Percentiles rank a stretch among this genome's conserved stretches.
Conservation (phyloP, 2,113 vertebrate species). For the Neolamprologus variostigma region DNA sequence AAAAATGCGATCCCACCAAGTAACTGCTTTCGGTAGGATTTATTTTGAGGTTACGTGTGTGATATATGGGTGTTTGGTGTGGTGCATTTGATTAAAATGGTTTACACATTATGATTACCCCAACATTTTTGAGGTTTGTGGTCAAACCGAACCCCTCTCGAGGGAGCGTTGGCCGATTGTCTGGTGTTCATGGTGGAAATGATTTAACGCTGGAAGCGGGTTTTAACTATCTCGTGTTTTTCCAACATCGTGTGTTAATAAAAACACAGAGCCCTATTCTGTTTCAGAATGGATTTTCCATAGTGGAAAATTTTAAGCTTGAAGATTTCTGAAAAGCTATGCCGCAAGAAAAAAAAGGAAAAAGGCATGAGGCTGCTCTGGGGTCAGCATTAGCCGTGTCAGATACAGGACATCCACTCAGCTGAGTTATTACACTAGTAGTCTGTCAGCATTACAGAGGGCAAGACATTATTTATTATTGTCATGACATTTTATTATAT, state of each 20-base stretch:
- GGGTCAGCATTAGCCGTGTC: not conserved
- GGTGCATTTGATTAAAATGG: slow-evolving; percentile 28
- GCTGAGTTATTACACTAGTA: not conserved
- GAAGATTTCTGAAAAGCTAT: not conserved
- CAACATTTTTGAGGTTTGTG: slow-evolving; percentile 37
- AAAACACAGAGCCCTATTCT: not conserved
- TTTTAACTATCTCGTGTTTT: not conserved
- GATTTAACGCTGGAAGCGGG: slow-evolving; percentile 2
- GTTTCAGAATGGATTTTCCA: not conserved
- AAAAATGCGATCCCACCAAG: not conserved
- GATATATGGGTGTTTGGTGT: slow-evolving; percentile 14
- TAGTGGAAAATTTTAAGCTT: not conserved
- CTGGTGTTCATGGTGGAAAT: not conserved
- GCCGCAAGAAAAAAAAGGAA: not conserved
- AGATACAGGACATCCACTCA: not conserved
- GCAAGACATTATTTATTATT: not conserved
- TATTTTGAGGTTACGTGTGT: not conserved
- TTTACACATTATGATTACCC: slow-evolving; percentile 18
- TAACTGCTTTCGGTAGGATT: not conserved
- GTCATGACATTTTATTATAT: not conserved
- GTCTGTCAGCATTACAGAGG: not conserved
- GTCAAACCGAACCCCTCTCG: not conserved
- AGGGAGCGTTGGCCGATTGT: not conserved
- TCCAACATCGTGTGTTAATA: not conserved
- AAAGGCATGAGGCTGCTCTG: not conserved